Base-by-base conservation (phyloP, 2,797 vertebrate species). In the Peromyscus eremicus region DNA sequence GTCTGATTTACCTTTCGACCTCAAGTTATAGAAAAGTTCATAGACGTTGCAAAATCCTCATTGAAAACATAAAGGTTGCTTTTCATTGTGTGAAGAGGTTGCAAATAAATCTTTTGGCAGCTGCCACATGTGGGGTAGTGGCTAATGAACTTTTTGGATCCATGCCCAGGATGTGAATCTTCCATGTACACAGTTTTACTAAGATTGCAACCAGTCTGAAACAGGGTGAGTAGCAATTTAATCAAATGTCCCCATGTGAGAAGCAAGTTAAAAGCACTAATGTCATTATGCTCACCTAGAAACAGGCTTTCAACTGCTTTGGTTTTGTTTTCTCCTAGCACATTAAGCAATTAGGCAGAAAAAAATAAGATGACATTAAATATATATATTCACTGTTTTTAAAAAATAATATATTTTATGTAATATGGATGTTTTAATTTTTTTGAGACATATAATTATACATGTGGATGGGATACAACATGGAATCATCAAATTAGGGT, bases 71-170 rank as follows among this genome's bases (percentile, higher is more conserved):
- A 94, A 92, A 90, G 25, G 62, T 91, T 95, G 88, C 89, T 97
- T 97, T 91, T 88, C 52, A 71, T 93, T 95, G 66, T 94, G 81
- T 75, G 34, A 95, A 34, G 34, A 95, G 49, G 77, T 85, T 94
- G 81, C 94, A 92, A 90, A 88, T 92, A 95, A 97, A 92, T 97
- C 89, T 94, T 96, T 93, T 86, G 82, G 77, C 62, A 95, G 89
- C 81, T 84, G 57, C 46, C 92, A 68, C 62, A 81, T 82, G 34
- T 88, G 23, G 55, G 55, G 40, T 94, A 92, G 19, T 43, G 92
- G 66, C 88, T 90, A 97, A 95, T 94, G 89, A 97, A 43, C 55
- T 86, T 97, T 95, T 83, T 96, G 97, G 82, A 89, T 97, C 77
- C 87, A n/a, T 86, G 79, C 94, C 94, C 91, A 89, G 62, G 62